These are phyloP conservation scores for Ophthalmolycus amberensis DNA, from an alignment of 2,113 vertebrate genomes.

Conservation along the genomic window DNA sequence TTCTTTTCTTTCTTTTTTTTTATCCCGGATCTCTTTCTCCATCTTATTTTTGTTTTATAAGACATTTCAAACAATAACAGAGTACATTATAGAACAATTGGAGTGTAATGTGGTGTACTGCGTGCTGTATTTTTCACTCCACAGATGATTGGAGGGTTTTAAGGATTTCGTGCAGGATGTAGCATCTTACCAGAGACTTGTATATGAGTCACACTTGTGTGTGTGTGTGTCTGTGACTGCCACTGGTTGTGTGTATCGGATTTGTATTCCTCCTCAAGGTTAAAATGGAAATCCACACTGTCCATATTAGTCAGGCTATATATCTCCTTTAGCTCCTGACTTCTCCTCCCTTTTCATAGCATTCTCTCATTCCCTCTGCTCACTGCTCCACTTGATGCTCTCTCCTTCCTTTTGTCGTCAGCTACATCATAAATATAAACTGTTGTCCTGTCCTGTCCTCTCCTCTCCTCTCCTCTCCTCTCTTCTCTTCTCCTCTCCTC, in stretches of 20 bases:
- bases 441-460: neutral
- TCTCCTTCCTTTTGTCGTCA: conserved; percentile 28
- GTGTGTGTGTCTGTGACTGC: conserved; percentile 2
- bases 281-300: conserved; percentile 38
- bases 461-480: too few relatives aligned
- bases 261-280: conserved; percentile 53
- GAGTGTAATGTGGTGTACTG: neutral
- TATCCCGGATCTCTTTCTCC: neutral
- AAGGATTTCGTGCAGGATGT: conserved; percentile 28
- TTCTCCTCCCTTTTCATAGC: conserved; percentile 27
- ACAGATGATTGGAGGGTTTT: conserved; percentile 27
- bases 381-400: conserved; percentile 1
- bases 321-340: conserved; percentile 20
- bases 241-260: conserved; percentile 8
- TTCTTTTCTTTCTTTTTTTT: neutral
- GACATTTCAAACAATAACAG: neutral
- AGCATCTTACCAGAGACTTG: conserved; percentile 45
- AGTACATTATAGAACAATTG: neutral
- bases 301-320: conserved; percentile 42
- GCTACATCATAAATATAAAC: conserved; percentile 37
- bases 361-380: conserved; percentile 15
- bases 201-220: conserved; percentile 25
- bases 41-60: neutral
- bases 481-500: neutral
- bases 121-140: conserved; percentile 6